Base-by-base conservation (phyloP, 2,113 vertebrate species). In the Pachycephala philippinensis region DNA sequence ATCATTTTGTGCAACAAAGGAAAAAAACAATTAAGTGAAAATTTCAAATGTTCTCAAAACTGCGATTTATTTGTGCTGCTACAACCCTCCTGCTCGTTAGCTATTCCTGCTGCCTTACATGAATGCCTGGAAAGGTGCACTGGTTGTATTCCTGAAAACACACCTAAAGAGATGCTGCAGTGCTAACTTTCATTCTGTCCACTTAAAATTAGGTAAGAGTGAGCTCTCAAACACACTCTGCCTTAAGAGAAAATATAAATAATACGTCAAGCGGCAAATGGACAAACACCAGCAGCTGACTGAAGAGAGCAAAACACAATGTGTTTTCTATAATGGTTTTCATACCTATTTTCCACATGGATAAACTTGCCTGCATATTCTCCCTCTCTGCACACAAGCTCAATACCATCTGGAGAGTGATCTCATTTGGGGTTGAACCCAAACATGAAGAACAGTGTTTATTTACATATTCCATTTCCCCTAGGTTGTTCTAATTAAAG, bases 31-130 rank as follows among this genome's bases (percentile, higher is more conserved):
- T 28, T 70, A 84, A 66, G 23, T 23, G 4, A 10, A 75, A 70
- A 13, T 37, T 74, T 70, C 35, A 31, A 26, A 35, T 15, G 23
- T 35, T 84, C 60, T 84, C 31, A 31, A 70, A 91, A 74, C 6
- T 35, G 10, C 0, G 0, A 14, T 45, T n/a, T 37, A 42, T 33
- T 40, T 68, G 65, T 56, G 63, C 49, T 59, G 30, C 52, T 64
- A 39, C 19, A 50, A 30, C 9, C 11, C 24, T 72, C 49, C 30
- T 75, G 54, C 35, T 76, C 23, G 13, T 44, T 31, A 56, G 63
- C 13, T 72, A 17, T 9, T 96, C 27, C 37, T 3, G 10, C 15
- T 76, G 63, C 45, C 40, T 49, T 17, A 53, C 24, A 33, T 9
- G 23, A 40, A 65, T 13, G 26, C 40, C 52, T 50, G 23, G 39